A percentile compares a stretch with the other conserved stretches of the same genome.
These are phyloP conservation scores for Achroia grisella DNA, from an alignment of 1,140 invertebrate species.

Conservation along the genomic window DNA sequence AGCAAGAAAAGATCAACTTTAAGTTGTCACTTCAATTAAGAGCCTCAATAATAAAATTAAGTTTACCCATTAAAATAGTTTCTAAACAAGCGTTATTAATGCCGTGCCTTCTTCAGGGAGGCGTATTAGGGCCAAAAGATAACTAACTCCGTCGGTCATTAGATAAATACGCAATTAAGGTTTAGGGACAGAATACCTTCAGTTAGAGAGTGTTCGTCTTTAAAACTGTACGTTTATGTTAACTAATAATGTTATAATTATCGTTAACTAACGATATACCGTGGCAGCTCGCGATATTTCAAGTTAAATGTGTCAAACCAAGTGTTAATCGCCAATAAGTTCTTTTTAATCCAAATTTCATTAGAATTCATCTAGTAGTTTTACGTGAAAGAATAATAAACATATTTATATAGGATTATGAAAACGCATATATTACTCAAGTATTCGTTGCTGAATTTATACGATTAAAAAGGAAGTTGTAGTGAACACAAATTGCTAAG, in stretches of 20 bases:
- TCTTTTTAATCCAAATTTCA: no score
- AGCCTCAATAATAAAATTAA: slow-evolving; percentile 6
- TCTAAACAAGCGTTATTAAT: slow-evolving; percentile 14
- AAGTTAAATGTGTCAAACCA: no score
- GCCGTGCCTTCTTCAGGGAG: slow-evolving; percentile 1
- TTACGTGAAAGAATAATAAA: no score
- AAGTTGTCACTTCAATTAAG: not conserved
- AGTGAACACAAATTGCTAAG: slow-evolving; percentile 33
- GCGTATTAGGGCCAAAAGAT: slow-evolving; percentile 38
- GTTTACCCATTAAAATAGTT: slow-evolving; percentile 14
- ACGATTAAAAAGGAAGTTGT: slow-evolving; percentile 2
- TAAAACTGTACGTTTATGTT: not conserved
- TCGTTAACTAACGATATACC: no score
- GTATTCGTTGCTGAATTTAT: not conserved
- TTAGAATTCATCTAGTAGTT: no score
- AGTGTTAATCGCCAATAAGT: no score
- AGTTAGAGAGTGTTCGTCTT: not conserved
- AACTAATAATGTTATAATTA: not conserved
- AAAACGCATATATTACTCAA: not conserved
- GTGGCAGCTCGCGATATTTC: no score
- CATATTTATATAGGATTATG: no score
- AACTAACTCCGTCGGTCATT: slow-evolving; percentile 34
- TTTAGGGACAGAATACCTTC: slow-evolving; percentile 20
- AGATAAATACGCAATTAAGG: slow-evolving; percentile 56
- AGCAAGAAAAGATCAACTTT: no score